Percentiles rank a stretch among this genome's conserved stretches.
These are phyloP conservation scores for Picathartes gymnocephalus DNA, from an alignment of 2,113 vertebrate genomes.

Conservation along the genomic window DNA sequence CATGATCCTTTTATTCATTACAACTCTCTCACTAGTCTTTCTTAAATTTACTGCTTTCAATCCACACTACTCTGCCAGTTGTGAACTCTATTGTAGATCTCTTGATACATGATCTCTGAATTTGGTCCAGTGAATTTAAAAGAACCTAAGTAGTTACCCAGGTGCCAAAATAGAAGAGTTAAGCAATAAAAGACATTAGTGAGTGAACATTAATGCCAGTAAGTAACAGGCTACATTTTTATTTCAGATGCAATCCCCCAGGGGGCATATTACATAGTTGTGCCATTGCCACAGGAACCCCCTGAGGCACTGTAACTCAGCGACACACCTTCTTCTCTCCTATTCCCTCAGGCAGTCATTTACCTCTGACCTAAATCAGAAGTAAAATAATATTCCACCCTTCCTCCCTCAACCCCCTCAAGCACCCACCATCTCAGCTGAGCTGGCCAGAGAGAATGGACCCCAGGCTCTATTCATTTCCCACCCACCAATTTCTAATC, in stretches of 20 bases:
- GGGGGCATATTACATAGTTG: neutral
- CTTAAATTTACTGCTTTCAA: neutral
- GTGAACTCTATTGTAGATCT: neutral
- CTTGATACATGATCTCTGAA: slow-evolving; percentile 18
- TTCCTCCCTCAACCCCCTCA: neutral
- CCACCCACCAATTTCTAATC: slow-evolving; percentile 31
- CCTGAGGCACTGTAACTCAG: slow-evolving; percentile 5
- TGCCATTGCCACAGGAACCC: slow-evolving; percentile 11
- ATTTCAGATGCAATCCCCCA: neutral
- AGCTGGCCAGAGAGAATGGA: neutral
- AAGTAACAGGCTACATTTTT: slow-evolving; percentile 35
- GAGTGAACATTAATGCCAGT: slow-evolving; percentile 33
- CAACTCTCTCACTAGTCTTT: neutral
- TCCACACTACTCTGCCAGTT: neutral
- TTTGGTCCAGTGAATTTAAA: slow-evolving; percentile 22
- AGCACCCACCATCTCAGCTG: neutral
- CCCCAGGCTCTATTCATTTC: slow-evolving; percentile 15
- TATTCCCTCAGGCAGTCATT: neutral
- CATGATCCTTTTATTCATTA: neutral
- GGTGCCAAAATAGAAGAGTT: slow-evolving; percentile 29
- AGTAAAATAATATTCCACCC: slow-evolving; percentile 33
- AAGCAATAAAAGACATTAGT: slow-evolving; percentile 27
- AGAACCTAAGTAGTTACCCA: neutral
- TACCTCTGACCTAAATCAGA: slow-evolving; percentile 17
- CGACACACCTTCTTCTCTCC: slow-evolving; percentile 11